Evolutionary conservation across 2,888 invertebrate genomes (phyloP), one percentile per base, ranked within the genome.

Genomic region (Junonia oenone): DNA sequence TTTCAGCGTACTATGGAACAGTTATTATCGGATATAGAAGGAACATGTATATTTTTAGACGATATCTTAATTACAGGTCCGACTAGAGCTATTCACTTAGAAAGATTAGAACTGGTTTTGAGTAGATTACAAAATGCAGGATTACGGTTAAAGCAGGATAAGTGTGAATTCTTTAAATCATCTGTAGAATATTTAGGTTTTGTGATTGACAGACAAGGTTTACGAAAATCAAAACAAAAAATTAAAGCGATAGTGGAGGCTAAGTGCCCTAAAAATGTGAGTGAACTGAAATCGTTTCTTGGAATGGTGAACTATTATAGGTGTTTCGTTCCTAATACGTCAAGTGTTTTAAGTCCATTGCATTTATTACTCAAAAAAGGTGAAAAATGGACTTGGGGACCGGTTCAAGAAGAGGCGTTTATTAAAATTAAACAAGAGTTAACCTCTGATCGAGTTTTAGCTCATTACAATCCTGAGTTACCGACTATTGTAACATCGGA

Each of bases 291-390:
- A 37, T n/a, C n/a, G n/a, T 65, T 63, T 53, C 40, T 63, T 9
- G 65, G 60, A 1, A 45, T 65, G 27, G 55, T 54, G 1, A 63
- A 63, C 27, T 63, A 62, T 37, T 64, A 62, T 45, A 22, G 62
- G 11, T 58, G 46, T 47, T 64, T 60, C 27, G 50, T 59, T n/a
- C 53, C 55, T 0, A 17, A 47, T 11, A 59, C 62, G 2, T 59
- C 64, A 8, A 22, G 53, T 6, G 51, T 59, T 35, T 46, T 63
- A 29, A 53, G 55, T 35, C 51, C 57, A 6, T 50, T 60, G 8
- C 56, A 61, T 48, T 14, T 54, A 17, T 58, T 59, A 51, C 48
- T 59, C 9, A 50, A 56, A 48, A 59, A 57, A 37, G 56, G 50
- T 40, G 14, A 38, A 2, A 58, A 54, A 37, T 58, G 61, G 56